Evolutionary conservation across 2,888 invertebrate species (phyloP), one percentile per base, ranked within the genome.

Genomic region (Rotaria sp.): DNA sequence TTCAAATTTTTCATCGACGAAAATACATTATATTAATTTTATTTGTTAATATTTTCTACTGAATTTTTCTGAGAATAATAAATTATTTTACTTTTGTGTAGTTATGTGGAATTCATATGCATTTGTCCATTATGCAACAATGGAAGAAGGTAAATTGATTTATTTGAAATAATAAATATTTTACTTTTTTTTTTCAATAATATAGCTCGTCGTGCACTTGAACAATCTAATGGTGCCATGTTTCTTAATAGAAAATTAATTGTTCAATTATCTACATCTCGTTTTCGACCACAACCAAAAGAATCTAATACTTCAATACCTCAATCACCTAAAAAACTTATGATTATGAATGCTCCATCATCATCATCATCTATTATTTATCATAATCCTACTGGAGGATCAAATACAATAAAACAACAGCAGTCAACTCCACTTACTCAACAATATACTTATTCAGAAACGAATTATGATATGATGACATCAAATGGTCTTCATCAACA

Each of bases 51-150:
- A n/a, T n/a, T n/a, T n/a, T n/a, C n/a, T n/a, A n/a, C n/a, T n/a
- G n/a, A n/a, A n/a, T n/a, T n/a, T n/a, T n/a, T n/a, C n/a, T n/a
- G n/a, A n/a, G n/a, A n/a, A n/a, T n/a, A n/a, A n/a, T n/a, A n/a
- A n/a, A n/a, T n/a, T n/a, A n/a, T n/a, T n/a, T n/a, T n/a, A n/a
- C n/a, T n/a, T n/a, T n/a, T n/a, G n/a, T n/a, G n/a, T 67, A 67
- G 67, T 86, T 45, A 86, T 86, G 86, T 86, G 86, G 86, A 86
- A 86, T 86, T 85, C 85, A 85, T 86, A 86, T 21, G 86, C 86
- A 41, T 86, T 85, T 48, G 84, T 86, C 11, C 86, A 86, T 57
- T 85, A 86, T 38, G 85, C 85, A 21, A 85, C 75, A 11, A 86
- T 86, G 85, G 85, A 86, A 55, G 85, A 86, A 74, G 80, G 41